Evolutionary conservation across 2,113 vertebrate species (phyloP), one percentile per base, ranked within the genome.

Genomic region (Sigmodon hispidus): DNA sequence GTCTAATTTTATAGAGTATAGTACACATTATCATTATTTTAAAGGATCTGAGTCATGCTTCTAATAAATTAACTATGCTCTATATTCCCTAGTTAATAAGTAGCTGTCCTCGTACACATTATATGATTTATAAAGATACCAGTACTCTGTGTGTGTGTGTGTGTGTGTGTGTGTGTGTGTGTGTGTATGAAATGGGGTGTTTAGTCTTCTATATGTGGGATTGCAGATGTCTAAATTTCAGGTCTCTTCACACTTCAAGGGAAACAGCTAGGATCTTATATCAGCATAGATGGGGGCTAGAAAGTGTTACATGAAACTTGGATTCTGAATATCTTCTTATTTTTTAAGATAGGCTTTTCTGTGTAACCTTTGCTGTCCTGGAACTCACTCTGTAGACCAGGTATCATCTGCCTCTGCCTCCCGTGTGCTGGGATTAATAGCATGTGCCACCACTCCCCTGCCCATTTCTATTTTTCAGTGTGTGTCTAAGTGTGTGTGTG

Each of bases 61-160:
- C 93, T 80, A 94, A 96, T 65, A 92, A 87, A 92, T 94, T 94
- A 79, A 57, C 17, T 22, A 45, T 8, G 83, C 40, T 91, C 43
- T 63, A 5, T 55, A 13, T 63, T 80, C 95, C 13, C 50, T 75
- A 31, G 86, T 10, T 96, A 94, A 91, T 79, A 89, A 89, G 75
- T 8, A 89, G 13, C 26, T 65, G 43, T 45, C 34, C 43, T n/a
- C 29, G 50, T 48, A 63, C 0, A 94, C 15, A 67, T 43, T 75
- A 11, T 21, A 95, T 81, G 36, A 76, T 90, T 90, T 90, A 70
- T 88, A 91, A 89, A 95, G 52, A 59, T 50, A 15, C 7, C 3
- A 94, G 4, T 61, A 67, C 3, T 65, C 63, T 61, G 40, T 70
- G 61, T 81, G 36, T 69, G 5, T 15, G 21, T 31, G 34, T 34